Conservation (phyloP, 2,113 vertebrate genomes). For the Engraulis encrasicolus region DNA sequence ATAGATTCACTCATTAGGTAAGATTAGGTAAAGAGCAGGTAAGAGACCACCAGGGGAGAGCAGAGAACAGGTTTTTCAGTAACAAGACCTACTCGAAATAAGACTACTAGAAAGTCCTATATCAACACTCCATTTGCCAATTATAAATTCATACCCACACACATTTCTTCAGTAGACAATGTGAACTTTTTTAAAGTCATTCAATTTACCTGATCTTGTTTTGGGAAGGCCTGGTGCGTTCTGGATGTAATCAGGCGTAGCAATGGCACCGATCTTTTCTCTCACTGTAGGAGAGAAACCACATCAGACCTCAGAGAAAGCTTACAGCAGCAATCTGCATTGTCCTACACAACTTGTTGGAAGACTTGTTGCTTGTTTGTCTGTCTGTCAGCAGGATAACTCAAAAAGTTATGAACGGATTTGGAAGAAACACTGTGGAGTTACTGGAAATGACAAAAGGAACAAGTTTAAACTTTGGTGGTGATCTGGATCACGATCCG, state of each 20-base stretch:
- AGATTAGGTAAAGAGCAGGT: too few relatives aligned
- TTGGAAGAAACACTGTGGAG: too few relatives aligned
- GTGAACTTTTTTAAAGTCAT: neutral
- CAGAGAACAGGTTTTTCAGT: neutral
- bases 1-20: too few relatives aligned
- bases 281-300: constrained; percentile 76
- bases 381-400: too few relatives aligned
- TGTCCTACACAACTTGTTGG: neutral
- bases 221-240: constrained; percentile 93
- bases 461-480: too few relatives aligned
- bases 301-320: neutral
- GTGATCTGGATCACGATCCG: too few relatives aligned
- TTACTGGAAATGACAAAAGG: too few relatives aligned
- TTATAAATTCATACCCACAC: neutral
- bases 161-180: neutral
- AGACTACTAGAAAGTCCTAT: neutral
- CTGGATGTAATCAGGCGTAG: constrained; percentile 96
- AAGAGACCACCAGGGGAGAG: neutral
- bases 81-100: neutral
- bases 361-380: too few relatives aligned
- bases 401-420: too few relatives aligned
- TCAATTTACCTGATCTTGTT: constrained; percentile 90
- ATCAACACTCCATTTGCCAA: neutral
- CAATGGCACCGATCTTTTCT: constrained; percentile 95
- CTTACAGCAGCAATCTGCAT: neutral